A percentile compares a stretch with the other conserved stretches of the same genome.
These are phyloP conservation scores for Oreonectes daqikongensis DNA, from an alignment of 2,797 vertebrate species.

Conservation along the genomic window DNA sequence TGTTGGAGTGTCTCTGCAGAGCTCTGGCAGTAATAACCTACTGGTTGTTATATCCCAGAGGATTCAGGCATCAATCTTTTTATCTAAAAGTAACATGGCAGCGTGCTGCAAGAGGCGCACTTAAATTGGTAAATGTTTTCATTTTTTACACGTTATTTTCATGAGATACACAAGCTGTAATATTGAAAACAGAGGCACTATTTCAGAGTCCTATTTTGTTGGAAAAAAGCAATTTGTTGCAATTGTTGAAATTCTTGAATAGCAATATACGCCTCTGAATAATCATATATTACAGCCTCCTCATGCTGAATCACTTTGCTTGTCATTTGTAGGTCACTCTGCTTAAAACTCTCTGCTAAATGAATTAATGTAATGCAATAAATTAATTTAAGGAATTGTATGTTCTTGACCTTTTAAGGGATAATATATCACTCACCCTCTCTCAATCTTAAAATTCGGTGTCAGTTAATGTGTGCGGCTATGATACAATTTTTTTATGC, in stretches of 20 bases:
- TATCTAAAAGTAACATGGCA: not conserved
- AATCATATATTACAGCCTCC: not conserved
- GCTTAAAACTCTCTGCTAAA: not conserved
- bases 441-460: not conserved
- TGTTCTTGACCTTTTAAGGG: not conserved
- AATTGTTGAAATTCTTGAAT: not conserved
- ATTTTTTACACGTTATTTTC: not conserved
- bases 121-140: not conserved
- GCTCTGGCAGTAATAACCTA: slow-evolving; percentile 6
- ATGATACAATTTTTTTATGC: not conserved
- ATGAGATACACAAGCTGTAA: not conserved
- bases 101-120: not conserved
- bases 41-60: not conserved
- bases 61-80: not conserved
- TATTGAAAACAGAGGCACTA: not conserved
- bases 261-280: not conserved
- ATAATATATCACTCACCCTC: not conserved
- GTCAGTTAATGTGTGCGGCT: not conserved
- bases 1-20: slow-evolving; percentile 5
- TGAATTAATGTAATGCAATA: slow-evolving; percentile 2
- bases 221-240: not conserved
- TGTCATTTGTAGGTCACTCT: not conserved
- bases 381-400: not conserved
- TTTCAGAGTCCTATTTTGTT: not conserved
- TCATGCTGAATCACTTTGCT: not conserved